Base-by-base conservation (phyloP, 2,888 invertebrate species). In the Rutpela maculata region DNA sequence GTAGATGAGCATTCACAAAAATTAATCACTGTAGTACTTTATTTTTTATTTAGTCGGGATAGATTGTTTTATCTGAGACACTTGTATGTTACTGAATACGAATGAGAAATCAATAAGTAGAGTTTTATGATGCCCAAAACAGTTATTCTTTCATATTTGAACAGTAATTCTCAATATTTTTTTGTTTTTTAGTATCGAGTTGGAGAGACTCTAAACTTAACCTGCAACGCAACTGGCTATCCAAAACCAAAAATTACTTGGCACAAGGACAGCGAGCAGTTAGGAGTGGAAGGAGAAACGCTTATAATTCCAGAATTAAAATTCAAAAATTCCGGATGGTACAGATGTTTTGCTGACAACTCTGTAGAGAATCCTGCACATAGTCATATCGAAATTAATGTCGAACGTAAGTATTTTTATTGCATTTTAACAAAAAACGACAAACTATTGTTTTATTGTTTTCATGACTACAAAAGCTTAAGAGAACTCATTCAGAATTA, bases 291-390 rank as follows among this genome's bases (percentile, higher is more conserved):
- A 66, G 90, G 89, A 11, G 86, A 88, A 35, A 85, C 81, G 26
- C 81, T 91, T 11, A 87, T 85, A 2, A 89, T 91, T 74, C 83
- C 86, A 31, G 85, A 87, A 66, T 80, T 89, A 19, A 85, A 82
- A 18, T 85, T 83, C 6, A 85, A 87, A 19, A 88, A 91, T 81
- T 85, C 88, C 31, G 91, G 91, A 10, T 81, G 84, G 26, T 91
- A 91, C 84, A 89, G 90, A 57, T 91, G 92, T 81, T 84, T 89
- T 15, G 91, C 91, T 35, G 89, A 89, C 75, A 91, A 91, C 81
- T 85, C 85, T 26, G 81, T 89, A 59, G 89, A 87, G 55, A 75
- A 85, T 60, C 89, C 90, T 3, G 89, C 87, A 6, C 87, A 88
- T 74, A 79, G 81, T 19, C 82, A 80, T 60, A 88, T 90, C 50